Base-by-base conservation (phyloP, 2,888 invertebrate species). In the Tenodera sinensis region DNA sequence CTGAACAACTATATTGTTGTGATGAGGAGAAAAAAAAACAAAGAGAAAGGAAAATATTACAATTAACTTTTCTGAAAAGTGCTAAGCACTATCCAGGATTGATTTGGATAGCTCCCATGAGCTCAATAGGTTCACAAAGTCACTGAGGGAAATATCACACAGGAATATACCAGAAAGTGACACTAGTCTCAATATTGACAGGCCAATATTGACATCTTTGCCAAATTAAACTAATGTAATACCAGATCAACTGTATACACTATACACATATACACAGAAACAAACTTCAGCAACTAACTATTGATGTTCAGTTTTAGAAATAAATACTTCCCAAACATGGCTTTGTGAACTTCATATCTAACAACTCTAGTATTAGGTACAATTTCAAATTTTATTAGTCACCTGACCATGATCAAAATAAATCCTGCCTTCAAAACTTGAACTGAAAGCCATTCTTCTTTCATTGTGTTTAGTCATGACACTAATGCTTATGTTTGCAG, bases 1-100 rank as follows among this genome's bases (percentile, higher is more conserved):
- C 98, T 97, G 98, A 98, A 98, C 96, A 98, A 97, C 98, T 98
- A 96, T 95, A 96, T 42, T 94, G 95, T 71, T 71, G 93, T 93
- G 93, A 93, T 93, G 94, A 94, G 94, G 94, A 93, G 94, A 93
- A 94, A 93, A 86, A 83, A 83, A 83, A 83, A 28, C 28, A 83
- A 71, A 71, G 54, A 87, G 87, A 91, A 91, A 91, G 93, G 92
- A 92, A 90, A 91, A 71, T 86, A 91, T 90, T 87, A 91, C 86
- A 91, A 90, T 90, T 90, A 89, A 90, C 85, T 88, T 89, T 87
- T 88, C 88, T 71, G 15, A 71, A 71, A 20, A 71, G 54, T 71
- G 54, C 54, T 71, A 71, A 71, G 54, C 54, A 88, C 30, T 84
- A 88, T 85, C 81, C 71, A 85, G 84, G 84, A 84, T 81, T 85